Evolutionary conservation across 1,140 invertebrate species (phyloP).

Genomic region (Orchesella cincta): DNA sequence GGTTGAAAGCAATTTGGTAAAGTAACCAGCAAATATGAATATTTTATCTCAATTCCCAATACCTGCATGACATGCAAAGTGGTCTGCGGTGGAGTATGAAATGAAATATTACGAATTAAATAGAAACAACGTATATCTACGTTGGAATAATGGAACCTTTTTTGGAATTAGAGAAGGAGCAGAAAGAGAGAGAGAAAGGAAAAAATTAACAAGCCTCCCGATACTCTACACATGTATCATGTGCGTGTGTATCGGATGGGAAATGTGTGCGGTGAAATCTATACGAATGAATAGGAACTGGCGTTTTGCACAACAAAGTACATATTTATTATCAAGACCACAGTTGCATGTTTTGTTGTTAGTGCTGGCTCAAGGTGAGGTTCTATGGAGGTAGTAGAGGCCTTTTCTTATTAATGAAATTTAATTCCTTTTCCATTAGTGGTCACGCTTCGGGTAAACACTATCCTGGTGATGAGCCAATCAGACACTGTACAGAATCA

Average conservation of each 20-base stretch:
- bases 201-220: not conserved
- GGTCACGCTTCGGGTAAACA: not conserved
- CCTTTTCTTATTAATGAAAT: not conserved
- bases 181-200: not conserved
- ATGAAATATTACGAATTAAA: not conserved
- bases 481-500: not conserved
- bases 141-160: not conserved
- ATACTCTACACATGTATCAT: too few species aligned
- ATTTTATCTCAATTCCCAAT: not conserved
- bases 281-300: too few species aligned
- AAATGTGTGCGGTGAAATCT: too few species aligned
- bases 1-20: not conserved
- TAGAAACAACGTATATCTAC: not conserved
- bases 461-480: not conserved
- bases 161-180: not conserved
- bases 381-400: not conserved
- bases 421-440: not conserved
- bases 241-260: too few species aligned
- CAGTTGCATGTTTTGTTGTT: conserved; percentile 13
- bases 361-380: not conserved
- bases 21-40: not conserved
- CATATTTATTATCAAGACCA: not conserved
- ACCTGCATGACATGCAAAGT: conserved; percentile 2
- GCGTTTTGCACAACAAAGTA: not conserved
- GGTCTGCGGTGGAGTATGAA: not conserved